A percentile compares a stretch with the other conserved stretches of the same genome.
These are phyloP conservation scores for Scleropages formosus DNA, from an alignment of 2,797 vertebrate genomes.

Conservation along the genomic window DNA sequence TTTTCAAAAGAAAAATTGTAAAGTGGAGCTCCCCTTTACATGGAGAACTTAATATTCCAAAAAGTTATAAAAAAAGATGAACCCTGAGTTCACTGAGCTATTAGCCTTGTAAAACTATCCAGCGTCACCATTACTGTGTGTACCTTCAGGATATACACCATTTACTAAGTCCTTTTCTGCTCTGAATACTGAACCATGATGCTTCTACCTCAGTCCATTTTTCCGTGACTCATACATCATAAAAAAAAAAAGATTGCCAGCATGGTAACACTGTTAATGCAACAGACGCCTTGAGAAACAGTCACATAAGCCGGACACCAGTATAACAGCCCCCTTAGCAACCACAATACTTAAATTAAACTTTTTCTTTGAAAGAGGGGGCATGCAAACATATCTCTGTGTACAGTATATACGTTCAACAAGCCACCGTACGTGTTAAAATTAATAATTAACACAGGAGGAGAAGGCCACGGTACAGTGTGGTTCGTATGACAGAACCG, in stretches of 20 bases:
- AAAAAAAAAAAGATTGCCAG: neutral
- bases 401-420: neutral
- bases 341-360: neutral
- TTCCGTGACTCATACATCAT: neutral
- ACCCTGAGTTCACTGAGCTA: neutral
- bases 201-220: neutral
- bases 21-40: neutral
- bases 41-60: neutral
- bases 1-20: neutral
- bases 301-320: neutral
- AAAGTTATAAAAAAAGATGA: conserved; percentile 1
- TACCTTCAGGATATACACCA: neutral
- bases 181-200: neutral
- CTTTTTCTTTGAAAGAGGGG: too few relatives aligned
- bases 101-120: neutral
- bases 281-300: neutral
- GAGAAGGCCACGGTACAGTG: too few relatives aligned
- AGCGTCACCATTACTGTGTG: neutral
- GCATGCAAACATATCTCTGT: neutral
- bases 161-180: neutral
- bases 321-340: neutral
- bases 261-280: conserved; percentile 9
- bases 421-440: neutral
- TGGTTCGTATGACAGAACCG: conserved; percentile 15
- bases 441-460: conserved; percentile 18